A percentile compares a stretch with the other conserved stretches of the same genome.
Evolutionary conservation across 2,113 vertebrate genomes (phyloP).

Genomic region (Peromyscus leucopus): DNA sequence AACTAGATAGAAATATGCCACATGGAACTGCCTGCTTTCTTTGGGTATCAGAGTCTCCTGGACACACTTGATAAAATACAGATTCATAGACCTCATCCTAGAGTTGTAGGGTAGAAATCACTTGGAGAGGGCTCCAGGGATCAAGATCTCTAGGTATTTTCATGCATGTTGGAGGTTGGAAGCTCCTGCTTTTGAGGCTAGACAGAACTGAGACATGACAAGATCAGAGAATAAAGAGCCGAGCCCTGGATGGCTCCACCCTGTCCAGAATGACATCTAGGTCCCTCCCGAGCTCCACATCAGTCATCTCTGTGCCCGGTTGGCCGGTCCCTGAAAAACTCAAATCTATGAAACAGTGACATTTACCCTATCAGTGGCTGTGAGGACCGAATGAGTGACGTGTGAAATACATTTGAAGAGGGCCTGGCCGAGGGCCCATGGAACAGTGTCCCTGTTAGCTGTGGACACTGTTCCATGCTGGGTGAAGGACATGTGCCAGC

Average conservation of each 20-base stretch:
- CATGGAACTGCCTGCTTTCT: neutral
- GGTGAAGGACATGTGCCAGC: neutral
- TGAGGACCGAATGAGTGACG: neutral
- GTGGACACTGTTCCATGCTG: neutral
- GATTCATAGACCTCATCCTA: neutral
- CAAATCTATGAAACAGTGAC: neutral
- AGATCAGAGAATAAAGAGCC: neutral
- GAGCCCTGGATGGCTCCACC: too few species aligned
- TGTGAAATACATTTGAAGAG: neutral
- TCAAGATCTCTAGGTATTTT: neutral
- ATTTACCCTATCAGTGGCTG: neutral
- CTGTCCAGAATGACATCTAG: neutral
- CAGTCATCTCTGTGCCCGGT: neutral
- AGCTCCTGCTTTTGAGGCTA: neutral
- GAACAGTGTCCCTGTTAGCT: neutral
- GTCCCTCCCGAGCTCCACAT: neutral
- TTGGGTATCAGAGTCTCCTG: constrained; percentile 17
- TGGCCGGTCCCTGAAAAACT: neutral
- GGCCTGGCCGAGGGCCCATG: neutral
- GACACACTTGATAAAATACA: constrained; percentile 1
- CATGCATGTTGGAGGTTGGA: neutral
- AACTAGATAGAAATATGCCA: neutral
- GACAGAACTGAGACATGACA: neutral
- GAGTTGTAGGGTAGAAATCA: neutral
- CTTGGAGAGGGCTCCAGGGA: neutral